Evolutionary conservation across 2,888 invertebrate genomes (phyloP), one percentile per base, ranked within the genome.

Genomic region (Pardosa pseudoannulata): DNA sequence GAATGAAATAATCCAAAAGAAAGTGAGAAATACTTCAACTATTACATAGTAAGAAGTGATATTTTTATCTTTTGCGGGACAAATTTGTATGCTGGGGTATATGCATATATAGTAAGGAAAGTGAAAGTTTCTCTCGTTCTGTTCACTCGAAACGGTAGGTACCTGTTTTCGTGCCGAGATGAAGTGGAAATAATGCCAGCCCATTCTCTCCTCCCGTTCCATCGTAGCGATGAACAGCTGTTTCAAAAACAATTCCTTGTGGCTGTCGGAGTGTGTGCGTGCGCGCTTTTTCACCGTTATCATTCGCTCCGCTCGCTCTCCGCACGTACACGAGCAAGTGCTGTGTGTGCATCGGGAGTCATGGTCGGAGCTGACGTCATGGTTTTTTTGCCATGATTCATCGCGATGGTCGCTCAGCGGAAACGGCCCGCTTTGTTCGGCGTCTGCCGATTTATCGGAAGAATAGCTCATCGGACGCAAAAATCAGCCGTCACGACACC

Each of bases 311-410:
- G 31, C 31, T 23, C 32, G 32, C 16, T 32, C 19, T 32, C 13
- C n/a, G 67, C 67, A 67, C 32, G 67, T 67, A 67, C 67, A 67
- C 36, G n/a, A 36, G 67, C 36, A 23, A 32, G 67, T 36, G 67
- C 67, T 67, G 67, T 36, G 23, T 36, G 36, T 67, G 23, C 31
- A n/a, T 31, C 67, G n/a, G 32, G 36, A 31, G 67, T 67, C 67
- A 31, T 31, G 31, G 67, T 67, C 67, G 67, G 32, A 1, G 67
- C 9, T 67, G 67, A 67, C 67, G 67, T 67, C 67, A 67, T 67
- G 67, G 31, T 65, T 56, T 67, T n/a, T 67, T 67, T 19, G 67
- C 16, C 13, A 67, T 67, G 67, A 67, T 32, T 67, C 67, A 67
- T 67, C 67, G 36, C 32, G 16, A 23, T 56, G 23, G 41, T 16